Evolutionary conservation across 2,888 invertebrate genomes (phyloP), one percentile per base, ranked within the genome.

Genomic region (Erpobdella octoculata): DNA sequence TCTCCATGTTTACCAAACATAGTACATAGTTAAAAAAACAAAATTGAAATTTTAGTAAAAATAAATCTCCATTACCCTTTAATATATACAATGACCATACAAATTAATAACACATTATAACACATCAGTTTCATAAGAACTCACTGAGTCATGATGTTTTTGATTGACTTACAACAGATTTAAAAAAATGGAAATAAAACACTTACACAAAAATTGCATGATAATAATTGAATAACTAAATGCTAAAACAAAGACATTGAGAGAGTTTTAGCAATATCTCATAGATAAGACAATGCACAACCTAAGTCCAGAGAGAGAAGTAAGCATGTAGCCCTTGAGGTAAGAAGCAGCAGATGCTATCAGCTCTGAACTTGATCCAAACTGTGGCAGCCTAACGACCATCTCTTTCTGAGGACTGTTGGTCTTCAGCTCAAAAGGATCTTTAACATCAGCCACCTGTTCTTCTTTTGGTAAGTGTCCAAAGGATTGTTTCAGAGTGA

Each of bases 271-370:
- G 35, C 0, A 36, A 46, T 33, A 48, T 33, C 18, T 46, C 28
- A 1, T 25, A 6, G 21, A 31, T 28, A 15, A 28, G 33, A 48
- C 18, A 8, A 21, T 21, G 21, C 31, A 35, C 21, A 37, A 70
- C 70, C 70, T 59, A 58, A 58, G 31, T 28, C 59, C 70, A 9
- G 70, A 58, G 28, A 70, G 28, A 35, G 70, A 70, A n/a, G 36
- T 35, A 36, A 70, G 36, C 58, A 70, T 59, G n/a, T 59, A 70
- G n/a, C 70, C 58, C 28, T 70, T 70, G 41, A 70, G 41, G 70
- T 58, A 59, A 15, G 70, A 61, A 38, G 61, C 59, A 0, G 70
- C 70, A 25, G 70, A 59, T 35, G 58, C 59, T 35, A 70, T 59
- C 35, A 70, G 38, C 12, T 70, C 70, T 15, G 59, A 37, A 4